These are phyloP conservation scores for Asbolus verrucosus DNA, from an alignment of 1,140 invertebrate species.

Conservation along the genomic window DNA sequence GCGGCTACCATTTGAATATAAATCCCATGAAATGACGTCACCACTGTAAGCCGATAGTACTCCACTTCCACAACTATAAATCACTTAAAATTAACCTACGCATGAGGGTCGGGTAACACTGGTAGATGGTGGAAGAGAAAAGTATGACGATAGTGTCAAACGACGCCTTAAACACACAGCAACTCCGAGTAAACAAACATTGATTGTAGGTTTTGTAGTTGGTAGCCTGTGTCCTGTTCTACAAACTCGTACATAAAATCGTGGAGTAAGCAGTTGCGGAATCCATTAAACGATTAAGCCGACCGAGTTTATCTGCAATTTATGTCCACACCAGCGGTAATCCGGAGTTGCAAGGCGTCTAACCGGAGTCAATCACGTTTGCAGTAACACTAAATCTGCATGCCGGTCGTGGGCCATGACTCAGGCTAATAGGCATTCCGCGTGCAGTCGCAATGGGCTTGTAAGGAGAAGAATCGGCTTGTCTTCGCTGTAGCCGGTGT, in stretches of 20 bases:
- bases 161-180: no score
- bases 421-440: slow-evolving; percentile 58
- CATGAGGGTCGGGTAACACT: no score
- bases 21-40: no score
- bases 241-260: slow-evolving; percentile 44
- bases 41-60: no score
- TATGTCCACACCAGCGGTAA: slow-evolving; percentile 52
- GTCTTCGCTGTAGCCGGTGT: slow-evolving; percentile 43
- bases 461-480: slow-evolving; percentile 52
- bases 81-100: no score
- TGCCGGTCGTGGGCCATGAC: slow-evolving; percentile 56
- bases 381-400: slow-evolving; percentile 61
- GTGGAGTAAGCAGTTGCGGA: slow-evolving; percentile 43
- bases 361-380: slow-evolving; percentile 56
- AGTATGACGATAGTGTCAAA: no score
- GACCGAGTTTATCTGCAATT: slow-evolving; percentile 56
- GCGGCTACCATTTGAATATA: no score
- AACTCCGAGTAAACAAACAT: not conserved
- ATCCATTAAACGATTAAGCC: slow-evolving; percentile 57
- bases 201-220: not conserved
- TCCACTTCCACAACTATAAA: no score
- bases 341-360: slow-evolving; percentile 48
- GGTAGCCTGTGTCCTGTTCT: slow-evolving; percentile 34
- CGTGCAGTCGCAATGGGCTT: slow-evolving; percentile 48
- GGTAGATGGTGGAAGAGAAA: no score